Percentiles rank a stretch among this genome's conserved stretches.
Conservation (phyloP, 1,140 invertebrate species). For the Bombus soroeensis region DNA sequence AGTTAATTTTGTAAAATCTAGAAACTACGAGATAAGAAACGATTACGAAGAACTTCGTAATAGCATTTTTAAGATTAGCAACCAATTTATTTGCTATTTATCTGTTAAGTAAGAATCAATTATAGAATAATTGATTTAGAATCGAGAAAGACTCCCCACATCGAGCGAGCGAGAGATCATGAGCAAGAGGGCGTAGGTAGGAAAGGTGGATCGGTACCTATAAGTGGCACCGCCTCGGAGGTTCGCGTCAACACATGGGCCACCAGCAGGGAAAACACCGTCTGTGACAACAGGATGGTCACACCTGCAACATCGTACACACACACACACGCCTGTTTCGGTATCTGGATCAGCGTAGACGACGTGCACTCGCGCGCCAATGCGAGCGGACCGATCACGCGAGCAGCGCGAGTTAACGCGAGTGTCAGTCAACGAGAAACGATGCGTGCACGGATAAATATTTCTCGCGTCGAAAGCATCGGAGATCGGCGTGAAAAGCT, state of each 20-base stretch:
- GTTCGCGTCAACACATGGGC: conserved; percentile 98
- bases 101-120: not conserved
- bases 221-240: conserved; percentile 97
- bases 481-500: conserved; percentile 2
- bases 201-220: conserved; percentile 88
- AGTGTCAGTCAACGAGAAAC: not conserved
- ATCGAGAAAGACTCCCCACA: conserved; percentile 26
- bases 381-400: conserved; percentile 9
- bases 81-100: not conserved
- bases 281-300: conserved; percentile 99
- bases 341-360: conserved; percentile 71
- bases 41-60: no score
- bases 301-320: conserved; percentile 93
- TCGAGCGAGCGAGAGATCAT: conserved; percentile 11
- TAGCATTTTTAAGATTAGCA: no score
- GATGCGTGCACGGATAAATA: conserved; percentile 11
- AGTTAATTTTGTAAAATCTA: not conserved
- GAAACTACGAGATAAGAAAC: not conserved
- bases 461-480: not conserved
- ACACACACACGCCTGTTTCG: conserved; percentile 73
- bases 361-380: conserved; percentile 68
- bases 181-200: conserved; percentile 30
- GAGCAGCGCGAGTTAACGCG: not conserved
- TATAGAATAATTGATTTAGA: not conserved
- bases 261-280: conserved; percentile 99